Evolutionary conservation across 2,113 vertebrate genomes (phyloP).

Genomic region (Pseudolaguvia tuberculata): DNA sequence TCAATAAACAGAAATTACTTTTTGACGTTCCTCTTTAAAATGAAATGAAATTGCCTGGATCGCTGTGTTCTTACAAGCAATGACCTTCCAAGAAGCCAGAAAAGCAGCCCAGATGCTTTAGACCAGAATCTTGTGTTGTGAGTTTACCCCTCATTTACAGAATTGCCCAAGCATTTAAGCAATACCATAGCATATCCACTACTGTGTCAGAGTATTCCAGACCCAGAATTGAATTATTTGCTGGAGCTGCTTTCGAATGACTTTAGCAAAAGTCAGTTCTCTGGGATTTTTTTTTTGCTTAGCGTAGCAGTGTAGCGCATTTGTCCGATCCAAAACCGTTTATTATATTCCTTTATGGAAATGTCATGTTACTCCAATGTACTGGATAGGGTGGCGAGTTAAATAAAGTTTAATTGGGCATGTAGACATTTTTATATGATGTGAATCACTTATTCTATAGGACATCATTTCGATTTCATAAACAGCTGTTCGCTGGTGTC

Average conservation of each 20-base stretch:
- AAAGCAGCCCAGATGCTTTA: slow-evolving; percentile 42
- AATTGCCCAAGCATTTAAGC: slow-evolving; percentile 44
- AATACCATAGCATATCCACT: slow-evolving; percentile 39
- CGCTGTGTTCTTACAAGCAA: slow-evolving; percentile 45
- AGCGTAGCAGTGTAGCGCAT: slow-evolving; percentile 39
- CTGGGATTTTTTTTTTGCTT: slow-evolving; percentile 25
- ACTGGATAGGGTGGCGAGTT: slow-evolving; percentile 19
- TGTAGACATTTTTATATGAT: slow-evolving; percentile 5
- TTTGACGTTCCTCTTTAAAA: slow-evolving; percentile 38
- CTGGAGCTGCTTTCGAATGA: slow-evolving; percentile 9
- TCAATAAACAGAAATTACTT: slow-evolving; percentile 39
- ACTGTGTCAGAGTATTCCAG: slow-evolving; percentile 40
- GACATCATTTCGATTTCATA: not conserved
- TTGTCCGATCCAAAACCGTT: slow-evolving; percentile 35
- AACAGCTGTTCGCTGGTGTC: not conserved
- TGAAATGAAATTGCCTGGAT: slow-evolving; percentile 47
- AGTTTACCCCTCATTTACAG: slow-evolving; percentile 45
- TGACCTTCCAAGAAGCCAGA: slow-evolving; percentile 47
- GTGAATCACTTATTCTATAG: not conserved
- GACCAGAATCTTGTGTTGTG: slow-evolving; percentile 35
- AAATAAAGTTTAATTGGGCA: slow-evolving; percentile 12
- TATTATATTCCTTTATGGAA: slow-evolving; percentile 7
- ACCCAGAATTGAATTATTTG: slow-evolving; percentile 33
- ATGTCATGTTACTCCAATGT: slow-evolving; percentile 45
- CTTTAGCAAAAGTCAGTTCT: slow-evolving; percentile 19